A percentile compares a stretch with the other conserved stretches of the same genome.
These are phyloP conservation scores for Bursaphelenchus mucronatus DNA, from an alignment of 1,140 invertebrate species.

Conservation along the genomic window DNA sequence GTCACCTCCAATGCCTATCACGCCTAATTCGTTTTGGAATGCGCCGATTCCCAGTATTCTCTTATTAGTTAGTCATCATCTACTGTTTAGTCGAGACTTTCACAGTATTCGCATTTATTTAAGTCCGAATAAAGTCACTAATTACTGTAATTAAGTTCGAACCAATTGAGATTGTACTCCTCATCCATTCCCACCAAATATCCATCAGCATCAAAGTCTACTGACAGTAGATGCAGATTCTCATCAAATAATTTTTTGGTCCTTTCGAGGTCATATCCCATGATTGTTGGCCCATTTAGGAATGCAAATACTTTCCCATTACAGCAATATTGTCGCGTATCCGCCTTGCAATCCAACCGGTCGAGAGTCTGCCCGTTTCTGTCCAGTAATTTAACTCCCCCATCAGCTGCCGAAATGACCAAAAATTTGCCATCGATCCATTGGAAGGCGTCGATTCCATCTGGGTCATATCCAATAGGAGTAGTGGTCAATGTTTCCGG, in stretches of 20 bases:
- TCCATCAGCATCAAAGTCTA: constrained; percentile 5
- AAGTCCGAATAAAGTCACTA: no score
- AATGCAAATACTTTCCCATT: background rate
- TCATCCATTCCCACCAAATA: constrained; percentile 4
- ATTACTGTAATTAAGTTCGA: no score
- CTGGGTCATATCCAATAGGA: constrained; percentile 20
- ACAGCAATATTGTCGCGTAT: background rate
- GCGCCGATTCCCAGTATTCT: no score
- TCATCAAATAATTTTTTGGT: background rate
- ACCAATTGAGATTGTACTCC: no score
- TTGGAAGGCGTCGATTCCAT: constrained; percentile 25
- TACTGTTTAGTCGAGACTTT: no score
- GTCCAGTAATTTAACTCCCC: constrained; percentile 7
- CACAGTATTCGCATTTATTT: no score
- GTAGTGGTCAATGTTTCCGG: constrained; percentile 9
- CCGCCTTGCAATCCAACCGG: constrained; percentile 7
- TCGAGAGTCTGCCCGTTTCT: constrained; percentile 9
- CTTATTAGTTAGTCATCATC: no score
- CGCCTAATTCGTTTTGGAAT: no score
- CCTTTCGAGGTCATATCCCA: constrained; percentile 9
- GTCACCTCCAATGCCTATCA: constrained; percentile 87
- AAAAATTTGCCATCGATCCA: background rate
- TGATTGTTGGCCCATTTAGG: constrained; percentile 2
- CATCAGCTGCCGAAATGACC: constrained; percentile 1
- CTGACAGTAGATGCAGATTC: constrained; percentile 7